phyloP scores from a whole-genome alignment of 2,888 invertebrate genomes.

The Epinotia nisella region DNA sequence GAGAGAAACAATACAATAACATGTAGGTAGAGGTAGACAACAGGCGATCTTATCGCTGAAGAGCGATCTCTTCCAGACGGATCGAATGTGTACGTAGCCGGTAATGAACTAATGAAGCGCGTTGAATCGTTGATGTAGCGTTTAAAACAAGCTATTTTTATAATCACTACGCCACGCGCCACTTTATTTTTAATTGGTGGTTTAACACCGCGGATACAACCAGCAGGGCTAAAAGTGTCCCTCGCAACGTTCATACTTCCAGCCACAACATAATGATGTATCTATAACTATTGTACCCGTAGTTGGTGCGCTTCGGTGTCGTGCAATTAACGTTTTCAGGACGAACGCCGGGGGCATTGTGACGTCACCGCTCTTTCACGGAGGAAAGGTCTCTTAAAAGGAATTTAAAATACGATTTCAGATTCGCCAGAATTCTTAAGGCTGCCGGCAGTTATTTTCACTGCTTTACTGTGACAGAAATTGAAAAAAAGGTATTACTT shows the following conservation, averaged over 20 bases:
- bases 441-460: constrained; percentile 1
- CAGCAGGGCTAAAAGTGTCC: background rate
- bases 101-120: background rate
- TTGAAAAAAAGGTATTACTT: background rate
- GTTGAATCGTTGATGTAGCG: background rate
- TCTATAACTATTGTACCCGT: constrained; percentile 44
- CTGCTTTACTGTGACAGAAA: constrained; percentile 8
- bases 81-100: background rate
- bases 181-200: constrained; percentile 4
- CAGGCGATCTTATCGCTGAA: no score
- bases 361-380: constrained; percentile 64
- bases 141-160: constrained; percentile 1
- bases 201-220: background rate
- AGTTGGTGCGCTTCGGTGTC: constrained; percentile 61
- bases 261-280: constrained; percentile 19
- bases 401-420: constrained; percentile 57
- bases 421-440: constrained; percentile 20
- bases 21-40: no score
- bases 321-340: constrained; percentile 79
- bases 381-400: constrained; percentile 65
- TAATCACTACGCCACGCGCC: background rate
- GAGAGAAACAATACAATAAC: no score
- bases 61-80: no score
- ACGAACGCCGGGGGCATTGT: constrained; percentile 70
- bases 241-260: background rate